Conservation (phyloP, 2,797 vertebrate species). For the Sphenodon punctatus region DNA sequence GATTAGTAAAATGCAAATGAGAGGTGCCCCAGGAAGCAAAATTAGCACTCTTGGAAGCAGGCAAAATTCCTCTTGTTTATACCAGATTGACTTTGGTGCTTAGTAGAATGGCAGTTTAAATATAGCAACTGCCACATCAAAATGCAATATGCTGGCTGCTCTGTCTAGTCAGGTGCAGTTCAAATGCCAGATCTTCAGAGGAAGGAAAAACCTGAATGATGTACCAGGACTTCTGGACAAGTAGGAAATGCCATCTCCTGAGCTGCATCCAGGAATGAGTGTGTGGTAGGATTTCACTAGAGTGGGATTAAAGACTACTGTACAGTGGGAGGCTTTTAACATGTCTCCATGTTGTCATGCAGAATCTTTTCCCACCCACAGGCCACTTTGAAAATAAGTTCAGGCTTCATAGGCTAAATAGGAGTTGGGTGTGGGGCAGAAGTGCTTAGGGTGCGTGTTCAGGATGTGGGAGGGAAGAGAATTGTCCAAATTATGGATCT, state of each 20-base stretch:
- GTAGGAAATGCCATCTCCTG: neutral
- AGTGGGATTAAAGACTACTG: neutral
- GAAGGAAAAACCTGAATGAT: neutral
- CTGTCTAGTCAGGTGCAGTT: neutral
- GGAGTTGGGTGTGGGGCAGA: too few species aligned
- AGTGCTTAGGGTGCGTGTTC: too few species aligned
- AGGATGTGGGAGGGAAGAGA: neutral
- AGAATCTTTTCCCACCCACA: too few species aligned
- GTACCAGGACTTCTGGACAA: neutral
- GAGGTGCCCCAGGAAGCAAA: neutral
- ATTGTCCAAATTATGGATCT: too few species aligned
- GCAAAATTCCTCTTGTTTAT: neutral
- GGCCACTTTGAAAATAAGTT: too few species aligned
- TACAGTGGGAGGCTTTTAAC: neutral
- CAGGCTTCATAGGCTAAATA: too few species aligned
- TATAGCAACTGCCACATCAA: neutral
- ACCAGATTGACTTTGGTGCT: neutral
- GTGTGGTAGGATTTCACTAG: neutral
- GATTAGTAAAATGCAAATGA: neutral
- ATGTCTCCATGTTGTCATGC: too few species aligned
- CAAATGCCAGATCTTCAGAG: neutral
- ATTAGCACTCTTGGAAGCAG: slow-evolving; percentile 6
- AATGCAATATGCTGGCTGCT: neutral
- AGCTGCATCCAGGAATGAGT: too few species aligned
- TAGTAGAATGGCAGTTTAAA: neutral